A percentile compares a stretch with the other conserved stretches of the same genome.
phyloP scores from a whole-genome alignment of 2,888 invertebrate species.

The Drosophila subsilvestris region DNA sequence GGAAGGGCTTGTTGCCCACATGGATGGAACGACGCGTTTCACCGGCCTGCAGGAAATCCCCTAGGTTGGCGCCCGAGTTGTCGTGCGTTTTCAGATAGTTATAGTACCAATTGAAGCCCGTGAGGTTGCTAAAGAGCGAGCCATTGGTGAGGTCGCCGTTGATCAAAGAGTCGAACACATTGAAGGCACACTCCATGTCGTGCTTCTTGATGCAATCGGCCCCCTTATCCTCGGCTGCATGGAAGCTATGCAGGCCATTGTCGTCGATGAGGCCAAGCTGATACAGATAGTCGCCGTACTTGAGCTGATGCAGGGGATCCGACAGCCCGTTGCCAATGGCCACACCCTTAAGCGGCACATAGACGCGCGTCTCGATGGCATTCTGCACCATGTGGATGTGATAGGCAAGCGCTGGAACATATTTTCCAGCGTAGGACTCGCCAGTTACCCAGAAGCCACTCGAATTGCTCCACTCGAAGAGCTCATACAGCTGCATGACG shows the following conservation, averaged over 20 bases:
- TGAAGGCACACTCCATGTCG: constrained; percentile 89
- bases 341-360: constrained; percentile 83
- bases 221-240: constrained; percentile 85
- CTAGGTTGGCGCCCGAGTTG: constrained; percentile 86
- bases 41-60: constrained; percentile 80
- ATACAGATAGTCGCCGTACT: constrained; percentile 92
- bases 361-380: constrained; percentile 65
- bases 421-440: constrained; percentile 94
- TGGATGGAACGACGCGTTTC: constrained; percentile 90
- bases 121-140: constrained; percentile 87
- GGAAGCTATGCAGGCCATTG: constrained; percentile 86
- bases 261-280: constrained; percentile 88
- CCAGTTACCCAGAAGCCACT: constrained; percentile 94
- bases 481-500: constrained; percentile 91
- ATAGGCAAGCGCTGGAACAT: constrained; percentile 89
- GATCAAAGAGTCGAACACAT: constrained; percentile 89
- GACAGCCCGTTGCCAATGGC: constrained; percentile 92
- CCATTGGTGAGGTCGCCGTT: constrained; percentile 86
- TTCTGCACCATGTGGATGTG: constrained; percentile 86
- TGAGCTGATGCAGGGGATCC: constrained; percentile 91
- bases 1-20: constrained; percentile 91
- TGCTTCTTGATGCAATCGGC: constrained; percentile 86
- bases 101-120: constrained; percentile 81
- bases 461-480: constrained; percentile 90
- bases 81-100: constrained; percentile 86